Base-by-base conservation (phyloP, 2,113 vertebrate species). In the Desmodus rotundus region DNA sequence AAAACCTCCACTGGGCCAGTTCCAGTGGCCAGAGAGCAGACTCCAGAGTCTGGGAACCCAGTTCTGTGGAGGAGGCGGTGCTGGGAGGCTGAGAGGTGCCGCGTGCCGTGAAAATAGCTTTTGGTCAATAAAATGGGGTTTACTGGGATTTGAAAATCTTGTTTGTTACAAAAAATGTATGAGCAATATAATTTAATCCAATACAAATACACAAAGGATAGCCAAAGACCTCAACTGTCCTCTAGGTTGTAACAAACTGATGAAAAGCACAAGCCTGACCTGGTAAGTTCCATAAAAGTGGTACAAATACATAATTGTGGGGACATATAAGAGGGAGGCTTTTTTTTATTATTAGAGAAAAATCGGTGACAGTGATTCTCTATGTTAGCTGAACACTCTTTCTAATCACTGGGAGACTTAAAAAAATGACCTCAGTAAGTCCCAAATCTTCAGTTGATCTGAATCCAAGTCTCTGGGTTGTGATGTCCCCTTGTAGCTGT, bases 61-160 rank as follows among this genome's bases (percentile, higher is more conserved):
- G 16, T 33, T 10, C 67, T 28, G 0, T 14, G 41, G 22, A 4
- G 33, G 68, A 67, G 36, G 47, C 22, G 9, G 3, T 13, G 8
- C 22, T 3, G 4, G 5, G 73, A 70, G 28, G 8, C 31, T 2
- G 8, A 67, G 24, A 31, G 43, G 36, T 26, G 38, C 11, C 13
- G 24, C 0, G 0, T 16, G 28, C 12, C 36, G 0, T 54, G 13
- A 61, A 45, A 89, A 47, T 7, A 45, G 43, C 13, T 61, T 0
- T 7, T 10, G 9, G 43, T 41, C 17, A 52, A 77, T 8, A 67
- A 77, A 61, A 38, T 15, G 6, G 0, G 4, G 33, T 52, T 74
- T 54, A 16, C 7, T 41, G 4, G 47, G 4, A 61, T 63, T 19
- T 78, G 19, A 82, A 83, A 26, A 41, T 61, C 16, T 12, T 65